Evolutionary conservation across 2,113 vertebrate genomes (phyloP).

Genomic region (Lophius piscatorius): DNA sequence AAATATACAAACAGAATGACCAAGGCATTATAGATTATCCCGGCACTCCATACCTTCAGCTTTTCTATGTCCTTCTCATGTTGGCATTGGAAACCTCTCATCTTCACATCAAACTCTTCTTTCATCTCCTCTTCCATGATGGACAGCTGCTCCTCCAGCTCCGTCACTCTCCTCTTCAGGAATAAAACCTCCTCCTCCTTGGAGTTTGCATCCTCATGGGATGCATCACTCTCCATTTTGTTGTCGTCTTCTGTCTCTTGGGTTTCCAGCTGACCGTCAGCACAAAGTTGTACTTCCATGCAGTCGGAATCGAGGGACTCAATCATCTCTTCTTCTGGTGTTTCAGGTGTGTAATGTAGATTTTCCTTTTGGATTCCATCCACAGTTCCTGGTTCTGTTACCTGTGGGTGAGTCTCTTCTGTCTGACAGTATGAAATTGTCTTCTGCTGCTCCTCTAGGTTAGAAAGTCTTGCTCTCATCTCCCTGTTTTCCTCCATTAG

Average conservation of each 20-base stretch:
- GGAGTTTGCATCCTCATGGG: not conserved
- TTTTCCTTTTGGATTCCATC: not conserved
- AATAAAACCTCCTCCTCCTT: not conserved
- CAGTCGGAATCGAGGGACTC: fast-evolving
- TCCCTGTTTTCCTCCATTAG: constrained; percentile 27
- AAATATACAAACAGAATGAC: no score
- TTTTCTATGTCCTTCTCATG: constrained; percentile 57
- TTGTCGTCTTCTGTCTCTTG: not conserved
- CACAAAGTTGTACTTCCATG: not conserved
- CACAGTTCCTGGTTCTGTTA: not conserved
- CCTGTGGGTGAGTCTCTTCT: not conserved
- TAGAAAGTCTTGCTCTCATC: constrained; percentile 12
- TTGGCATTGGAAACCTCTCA: constrained; percentile 27
- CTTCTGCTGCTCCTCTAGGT: not conserved
- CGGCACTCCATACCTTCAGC: constrained; percentile 59
- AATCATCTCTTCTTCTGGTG: constrained; percentile 3
- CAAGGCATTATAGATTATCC: no score
- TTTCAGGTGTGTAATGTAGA: not conserved
- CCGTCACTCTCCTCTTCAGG: constrained; percentile 45
- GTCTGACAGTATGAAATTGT: no score
- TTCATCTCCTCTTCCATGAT: constrained; percentile 11
- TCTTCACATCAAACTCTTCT: constrained; percentile 25
- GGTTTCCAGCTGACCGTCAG: not conserved
- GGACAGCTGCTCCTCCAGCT: constrained; percentile 63
- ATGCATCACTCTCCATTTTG: not conserved